Percentiles rank a stretch among this genome's conserved stretches.
Evolutionary conservation across 2,113 vertebrate genomes (phyloP).

Genomic region (Chaetops frenatus): DNA sequence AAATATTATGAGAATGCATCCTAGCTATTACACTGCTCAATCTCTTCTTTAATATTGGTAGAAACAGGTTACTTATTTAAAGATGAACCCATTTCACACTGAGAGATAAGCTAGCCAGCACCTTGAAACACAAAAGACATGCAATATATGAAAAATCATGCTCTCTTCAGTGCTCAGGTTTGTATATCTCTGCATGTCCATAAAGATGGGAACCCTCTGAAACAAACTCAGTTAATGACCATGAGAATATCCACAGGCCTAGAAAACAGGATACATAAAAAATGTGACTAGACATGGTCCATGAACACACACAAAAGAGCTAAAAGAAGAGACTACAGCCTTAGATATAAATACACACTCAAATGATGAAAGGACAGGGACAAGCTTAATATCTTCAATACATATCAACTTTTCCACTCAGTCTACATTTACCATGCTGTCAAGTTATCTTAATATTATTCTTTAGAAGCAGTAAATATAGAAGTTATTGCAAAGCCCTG

Average conservation of each 20-base stretch:
- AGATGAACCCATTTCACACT: neutral
- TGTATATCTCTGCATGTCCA: neutral
- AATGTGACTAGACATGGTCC: neutral
- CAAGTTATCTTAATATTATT: neutral
- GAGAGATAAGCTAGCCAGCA: neutral
- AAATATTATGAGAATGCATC: neutral
- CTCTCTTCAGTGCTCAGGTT: neutral
- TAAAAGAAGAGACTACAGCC: neutral
- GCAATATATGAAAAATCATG: neutral
- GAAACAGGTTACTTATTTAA: neutral
- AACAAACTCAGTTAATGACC: neutral
- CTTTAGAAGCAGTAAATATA: neutral
- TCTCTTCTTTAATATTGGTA: neutral
- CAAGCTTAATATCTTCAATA: neutral
- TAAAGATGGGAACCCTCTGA: neutral
- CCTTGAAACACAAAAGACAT: neutral
- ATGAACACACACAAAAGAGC: neutral
- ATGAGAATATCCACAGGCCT: neutral
- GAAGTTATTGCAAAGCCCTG: constrained; percentile 20
- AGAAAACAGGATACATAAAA: neutral
- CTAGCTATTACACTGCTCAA: neutral
- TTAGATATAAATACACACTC: neutral
- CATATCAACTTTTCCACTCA: neutral
- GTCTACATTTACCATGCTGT: neutral
- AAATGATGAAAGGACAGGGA: neutral